Evolutionary conservation across 2,797 vertebrate genomes (phyloP), one percentile per base, ranked within the genome.

Genomic region (Neosilurus hyrtlii): DNA sequence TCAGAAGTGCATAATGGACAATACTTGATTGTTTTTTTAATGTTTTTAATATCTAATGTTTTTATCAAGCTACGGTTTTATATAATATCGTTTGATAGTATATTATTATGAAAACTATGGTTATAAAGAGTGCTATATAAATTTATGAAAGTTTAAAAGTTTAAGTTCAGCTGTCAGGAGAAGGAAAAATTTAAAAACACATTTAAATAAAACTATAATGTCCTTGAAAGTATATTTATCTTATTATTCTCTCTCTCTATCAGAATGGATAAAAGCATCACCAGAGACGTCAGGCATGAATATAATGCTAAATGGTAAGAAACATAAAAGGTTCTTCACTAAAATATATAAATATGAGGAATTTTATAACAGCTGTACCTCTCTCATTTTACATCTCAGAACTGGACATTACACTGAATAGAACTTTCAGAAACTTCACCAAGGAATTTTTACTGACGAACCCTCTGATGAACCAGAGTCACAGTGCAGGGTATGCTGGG

Each of bases 201-300:
- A n/a, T n/a, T n/a, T n/a, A n/a, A n/a, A n/a, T n/a, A n/a, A n/a
- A n/a, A n/a, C n/a, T n/a, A n/a, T n/a, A n/a, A n/a, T n/a, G n/a
- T n/a, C n/a, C n/a, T n/a, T n/a, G n/a, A n/a, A n/a, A 30, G 0
- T 71, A 71, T 51, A 49, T 51, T 22, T 71, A 18, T 49, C 37
- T 12, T 2, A 52, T 2, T 24, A 6, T 35, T 57, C 9, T 67
- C 9, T 37, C 1, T n/a, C 12, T 37, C 54, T 82, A 43, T 68
- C 37, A 83, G 82, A 83, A 68, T 77, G 54, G 63, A 16, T 51
- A 56, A 54, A 77, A 51, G 24, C n/a, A 83, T 62, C 65, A 35
- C n/a, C 56, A 22, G 54, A 68, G 12, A 70, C 62, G 10, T 70
- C 12, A 4, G 66, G 37, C 35, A 52, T 16, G 18, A 56, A 67